Evolutionary conservation across 2,797 vertebrate genomes (phyloP), one percentile per base, ranked within the genome.

Genomic region (Lerista edwardsae): DNA sequence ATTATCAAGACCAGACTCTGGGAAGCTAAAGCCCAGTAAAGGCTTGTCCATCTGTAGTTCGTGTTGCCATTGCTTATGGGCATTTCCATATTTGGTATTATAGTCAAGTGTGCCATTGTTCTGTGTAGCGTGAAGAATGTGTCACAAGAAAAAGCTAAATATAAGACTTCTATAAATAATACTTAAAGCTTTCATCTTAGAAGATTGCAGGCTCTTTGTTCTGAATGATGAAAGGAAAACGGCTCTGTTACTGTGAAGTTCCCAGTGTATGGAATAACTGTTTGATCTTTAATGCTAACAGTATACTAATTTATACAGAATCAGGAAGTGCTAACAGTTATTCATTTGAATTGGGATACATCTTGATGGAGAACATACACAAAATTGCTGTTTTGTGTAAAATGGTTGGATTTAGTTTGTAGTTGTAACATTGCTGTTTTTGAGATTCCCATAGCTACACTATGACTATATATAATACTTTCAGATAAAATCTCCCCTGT

Each of bases 241-340:
- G 92, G 91, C 93, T 94, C 83, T 71, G 90, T 82, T 87, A 85
- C 88, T 87, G 39, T 79, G 76, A 84, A 89, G 90, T 92, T 90
- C 89, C n/a, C 93, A 72, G 51, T 75, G 83, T 75, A 92, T 34
- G 69, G 79, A 91, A 71, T 75, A 93, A 84, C 83, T 93, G 67
- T 79, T 86, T 88, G 78, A 73, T 92, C 93, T 94, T 93, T 94
- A 92, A 87, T 83, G 19, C 84, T 87, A 80, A 84, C 82, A 87
- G 84, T 84, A 91, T 88, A 87, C 86, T 90, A 87, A 93, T 94
- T 92, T 91, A 89, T 92, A 79, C 86, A 90, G 91, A 82, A 65
- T 81, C 89, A 90, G 80, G 47, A 90, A 90, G 29, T 57, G 76
- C 87, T 86, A 85, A 75, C 80, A 90, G 87, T 86, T 64, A 78